Conservation (phyloP, 2,797 vertebrate species). For the Carapus acus region DNA sequence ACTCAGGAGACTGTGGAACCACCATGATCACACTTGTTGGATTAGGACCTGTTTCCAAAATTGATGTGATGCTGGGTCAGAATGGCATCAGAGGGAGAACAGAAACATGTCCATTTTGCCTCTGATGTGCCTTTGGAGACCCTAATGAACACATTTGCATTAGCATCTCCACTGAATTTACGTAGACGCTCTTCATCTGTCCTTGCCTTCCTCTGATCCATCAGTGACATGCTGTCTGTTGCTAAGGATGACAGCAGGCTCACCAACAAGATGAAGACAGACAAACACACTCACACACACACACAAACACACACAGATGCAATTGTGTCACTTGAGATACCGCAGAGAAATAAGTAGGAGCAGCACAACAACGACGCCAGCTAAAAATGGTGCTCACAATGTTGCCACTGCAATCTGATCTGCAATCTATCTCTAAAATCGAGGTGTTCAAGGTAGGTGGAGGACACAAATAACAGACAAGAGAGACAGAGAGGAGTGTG, state of each 20-base stretch:
- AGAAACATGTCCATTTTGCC: no score
- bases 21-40: no score
- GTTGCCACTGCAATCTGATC: constrained; percentile 9
- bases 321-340: constrained; percentile 13
- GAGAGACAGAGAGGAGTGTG: constrained; percentile 3
- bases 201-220: constrained; percentile 30
- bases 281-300: constrained; percentile 3
- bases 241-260: constrained; percentile 20
- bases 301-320: not conserved
- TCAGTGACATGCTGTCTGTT: constrained; percentile 22
- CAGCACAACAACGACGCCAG: constrained; percentile 10
- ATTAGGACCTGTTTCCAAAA: no score
- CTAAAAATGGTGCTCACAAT: constrained; percentile 22
- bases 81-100: no score
- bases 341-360: constrained; percentile 22
- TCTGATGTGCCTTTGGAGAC: no score
- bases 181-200: constrained; percentile 16
- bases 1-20: no score
- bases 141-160: no score
- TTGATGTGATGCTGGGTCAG: no score
- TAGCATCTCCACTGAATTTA: no score
- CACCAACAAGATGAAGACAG: constrained; percentile 4
- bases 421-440: constrained; percentile 12
- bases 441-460: not conserved
- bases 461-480: not conserved